These are phyloP conservation scores for Coecobrya sp. DNA, from an alignment of 2,888 invertebrate species.

Conservation along the genomic window DNA sequence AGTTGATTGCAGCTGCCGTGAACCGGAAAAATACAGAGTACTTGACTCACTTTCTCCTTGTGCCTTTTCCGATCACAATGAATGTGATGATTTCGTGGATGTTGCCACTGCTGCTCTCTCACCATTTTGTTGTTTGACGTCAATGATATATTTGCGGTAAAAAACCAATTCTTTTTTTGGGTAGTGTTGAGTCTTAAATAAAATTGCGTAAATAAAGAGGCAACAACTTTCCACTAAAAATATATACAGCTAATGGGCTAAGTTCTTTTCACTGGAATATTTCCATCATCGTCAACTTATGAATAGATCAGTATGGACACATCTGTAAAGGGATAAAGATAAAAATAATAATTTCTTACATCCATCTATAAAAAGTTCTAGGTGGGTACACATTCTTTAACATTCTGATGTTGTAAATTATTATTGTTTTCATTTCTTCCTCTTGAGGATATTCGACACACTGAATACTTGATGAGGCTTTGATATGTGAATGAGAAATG, in stretches of 20 bases:
- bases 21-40: conserved; percentile 58
- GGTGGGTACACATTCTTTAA: too few relatives aligned
- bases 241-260: neutral
- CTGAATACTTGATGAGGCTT: neutral
- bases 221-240: conserved; percentile 29
- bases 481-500: conserved; percentile 18
- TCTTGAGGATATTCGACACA: neutral
- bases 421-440: neutral
- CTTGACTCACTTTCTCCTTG: conserved; percentile 7
- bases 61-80: conserved; percentile 3
- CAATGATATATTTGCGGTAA: conserved; percentile 56
- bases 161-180: conserved; percentile 53
- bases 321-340: neutral
- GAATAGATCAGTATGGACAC: neutral
- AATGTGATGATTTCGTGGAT: neutral
- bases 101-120: neutral
- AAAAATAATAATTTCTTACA: too few relatives aligned
- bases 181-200: neutral
- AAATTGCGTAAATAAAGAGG: conserved; percentile 14
- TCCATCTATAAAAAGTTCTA: too few relatives aligned
- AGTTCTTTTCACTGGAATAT: neutral
- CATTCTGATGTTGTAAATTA: too few relatives aligned
- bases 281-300: neutral
- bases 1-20: conserved; percentile 57
- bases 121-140: conserved; percentile 68